Conservation (phyloP, 1,140 invertebrate genomes). For the Tetraneura akinire region DNA sequence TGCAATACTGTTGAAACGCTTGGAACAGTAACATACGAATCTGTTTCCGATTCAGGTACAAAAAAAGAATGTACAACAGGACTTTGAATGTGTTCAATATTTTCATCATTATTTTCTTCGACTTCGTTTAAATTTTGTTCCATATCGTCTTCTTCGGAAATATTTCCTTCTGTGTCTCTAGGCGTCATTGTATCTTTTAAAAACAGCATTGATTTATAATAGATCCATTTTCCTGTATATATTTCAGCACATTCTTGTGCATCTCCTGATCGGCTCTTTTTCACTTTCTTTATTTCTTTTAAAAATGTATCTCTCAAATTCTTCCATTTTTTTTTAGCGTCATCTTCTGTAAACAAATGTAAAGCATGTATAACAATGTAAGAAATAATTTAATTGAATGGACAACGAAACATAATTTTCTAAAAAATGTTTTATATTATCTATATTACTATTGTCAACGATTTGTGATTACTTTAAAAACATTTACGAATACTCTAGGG, state of each 20-base stretch:
- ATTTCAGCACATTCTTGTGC: neutral
- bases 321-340: neutral
- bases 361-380: neutral
- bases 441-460: too few species aligned
- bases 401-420: too few species aligned
- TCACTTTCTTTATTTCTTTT: conserved; percentile 3
- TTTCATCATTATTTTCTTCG: neutral
- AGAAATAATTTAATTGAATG: neutral
- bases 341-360: neutral
- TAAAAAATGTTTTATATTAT: too few species aligned
- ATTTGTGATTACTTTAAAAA: too few species aligned
- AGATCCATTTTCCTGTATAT: neutral
- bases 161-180: neutral
- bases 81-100: neutral
- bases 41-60: neutral
- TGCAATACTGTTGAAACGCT: neutral
- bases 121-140: too few species aligned
- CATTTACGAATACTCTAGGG: too few species aligned
- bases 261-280: conserved; percentile 6
- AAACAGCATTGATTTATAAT: conserved; percentile 1
- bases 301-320: too few species aligned
- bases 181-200: neutral
- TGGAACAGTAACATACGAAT: neutral
- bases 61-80: neutral
- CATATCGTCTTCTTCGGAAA: neutral